A percentile compares a stretch with the other conserved stretches of the same genome.
phyloP scores from a whole-genome alignment of 2,797 vertebrate genomes.

The Apogon talboti region DNA sequence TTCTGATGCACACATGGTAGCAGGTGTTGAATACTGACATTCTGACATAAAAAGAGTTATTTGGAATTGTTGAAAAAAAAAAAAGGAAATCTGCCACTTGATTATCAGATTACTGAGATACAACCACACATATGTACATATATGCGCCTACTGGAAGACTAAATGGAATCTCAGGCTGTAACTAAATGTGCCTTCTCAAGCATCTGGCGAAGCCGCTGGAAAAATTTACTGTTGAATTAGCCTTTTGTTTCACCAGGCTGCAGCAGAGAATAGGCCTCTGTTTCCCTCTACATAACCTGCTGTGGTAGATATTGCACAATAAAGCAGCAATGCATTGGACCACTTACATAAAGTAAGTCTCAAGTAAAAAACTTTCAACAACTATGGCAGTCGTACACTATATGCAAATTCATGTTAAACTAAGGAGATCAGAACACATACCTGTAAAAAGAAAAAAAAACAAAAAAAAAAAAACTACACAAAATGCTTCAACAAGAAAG shows the following conservation, averaged over 20 bases:
- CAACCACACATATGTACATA: constrained; percentile 32
- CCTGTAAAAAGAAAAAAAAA: no score
- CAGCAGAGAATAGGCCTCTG: constrained; percentile 62
- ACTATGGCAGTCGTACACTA: constrained; percentile 22
- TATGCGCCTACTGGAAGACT: constrained; percentile 54
- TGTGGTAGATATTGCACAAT: constrained; percentile 21
- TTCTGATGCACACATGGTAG: neutral
- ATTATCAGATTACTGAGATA: constrained; percentile 9
- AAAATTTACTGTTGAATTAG: constrained; percentile 78
- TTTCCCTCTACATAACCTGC: constrained; percentile 50
- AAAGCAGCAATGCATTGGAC: neutral
- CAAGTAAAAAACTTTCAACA: constrained; percentile 8
- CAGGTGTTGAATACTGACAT: neutral
- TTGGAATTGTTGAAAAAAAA: neutral
- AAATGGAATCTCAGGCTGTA: constrained; percentile 69
- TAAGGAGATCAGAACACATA: constrained; percentile 29
- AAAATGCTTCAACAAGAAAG: constrained; percentile 37
- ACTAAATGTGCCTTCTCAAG: constrained; percentile 64
- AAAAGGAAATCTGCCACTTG: constrained; percentile 11
- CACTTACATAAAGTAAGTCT: constrained; percentile 21
- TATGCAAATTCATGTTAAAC: constrained; percentile 40
- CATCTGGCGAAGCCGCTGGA: constrained; percentile 74
- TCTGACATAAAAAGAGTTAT: neutral
- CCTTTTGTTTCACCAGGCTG: constrained; percentile 78
- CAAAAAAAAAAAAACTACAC: constrained; percentile 21